Base-by-base conservation (phyloP, 2,888 invertebrate genomes). In the Orgyia antiqua region DNA sequence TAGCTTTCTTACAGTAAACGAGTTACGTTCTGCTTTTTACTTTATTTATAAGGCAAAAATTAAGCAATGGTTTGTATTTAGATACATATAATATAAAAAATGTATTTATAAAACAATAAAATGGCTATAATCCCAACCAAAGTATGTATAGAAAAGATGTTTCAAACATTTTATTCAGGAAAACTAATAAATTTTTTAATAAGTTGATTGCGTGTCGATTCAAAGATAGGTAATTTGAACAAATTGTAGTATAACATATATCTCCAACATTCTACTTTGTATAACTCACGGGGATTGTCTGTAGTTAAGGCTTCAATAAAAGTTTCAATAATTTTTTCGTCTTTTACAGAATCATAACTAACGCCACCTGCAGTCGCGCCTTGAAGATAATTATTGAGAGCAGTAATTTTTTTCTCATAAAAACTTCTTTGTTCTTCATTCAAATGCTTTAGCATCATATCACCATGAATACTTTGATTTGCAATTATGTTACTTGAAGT, bases 261-360 rank as follows among this genome's bases (percentile, higher is more conserved):
- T 60, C 92, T 83, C 83, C 89, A 89, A 0, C 92, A 89, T 54
- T 93, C 93, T 44, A 89, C 89, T 75, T 90, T 90, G 56, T 94
- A 94, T 4, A 89, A 40, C 2, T 87, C 51, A 29, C 82, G 77
- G 0, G 94, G 94, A 18, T 87, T 64, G 13, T 76, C 69, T 38
- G 89, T 88, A 10, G 89, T 78, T 15, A 94, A 60, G 3, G 92
- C 90, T 47, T 87, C 80, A 48, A 91, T 87, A 51, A 93, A 92
- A 17, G 87, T 87, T 30, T 86, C 64, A 42, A 92, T 89, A 36
- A 94, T 72, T 10, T 56, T 58, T 54, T 87, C 73, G 21, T 94
- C 76, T 48, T 74, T 84, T 46, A 87, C 61, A 0, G 90, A 87
- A 20, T 83, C 68, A 42, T 78, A 88, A 25, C 66, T 65, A 23